Base-by-base conservation (phyloP, 2,797 vertebrate species). In the Cercopithecus neglectus region DNA sequence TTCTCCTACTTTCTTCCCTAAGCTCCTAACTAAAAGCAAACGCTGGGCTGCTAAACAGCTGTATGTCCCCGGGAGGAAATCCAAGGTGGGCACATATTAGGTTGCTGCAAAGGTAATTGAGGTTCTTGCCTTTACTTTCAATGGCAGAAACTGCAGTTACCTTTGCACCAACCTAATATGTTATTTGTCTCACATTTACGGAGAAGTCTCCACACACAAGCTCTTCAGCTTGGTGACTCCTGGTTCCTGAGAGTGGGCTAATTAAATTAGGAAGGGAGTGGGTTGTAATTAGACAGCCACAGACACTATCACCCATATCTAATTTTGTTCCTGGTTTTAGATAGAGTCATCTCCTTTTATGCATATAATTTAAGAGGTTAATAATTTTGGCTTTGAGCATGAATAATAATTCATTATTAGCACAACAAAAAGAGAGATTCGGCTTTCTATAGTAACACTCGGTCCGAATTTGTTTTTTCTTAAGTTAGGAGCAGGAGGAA, bases 381-480 rank as follows among this genome's bases (percentile, higher is more conserved):
- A 48, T 79, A 12, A 64, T 36, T 80, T 91, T 4, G 41, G 96
- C 95, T 98, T 76, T 61, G 30, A 96, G 95, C 61, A 79, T 39
- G 91, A 97, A 46, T 93, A 91, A 61, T 57, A 93, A 95, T 67
- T 12, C 26, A 48, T 97, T 85, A 91, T 98, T 97, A 97, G 88
- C 53, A 91, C 39, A 74, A 48, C 0, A 44, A 59, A 79, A 79
- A 46, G 64, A 86, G 57, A 96, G 74, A 21, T 82, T 59, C 33
- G 1, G 17, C 61, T 97, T 97, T 80, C 80, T 84, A 33, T 80
- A 24, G 14, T 11, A 12, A 61, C 4, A 1, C 3, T 93, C 74
- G 9, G 48, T 61, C 61, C 61, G 53, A 81, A 57, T 44, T 26
- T 22, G 30, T 36, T 64, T 70, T 24, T 19, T 26, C 46, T 61